These are phyloP conservation scores for Coreoperca whiteheadi DNA, from an alignment of 2,113 vertebrate genomes.

Conservation along the genomic window DNA sequence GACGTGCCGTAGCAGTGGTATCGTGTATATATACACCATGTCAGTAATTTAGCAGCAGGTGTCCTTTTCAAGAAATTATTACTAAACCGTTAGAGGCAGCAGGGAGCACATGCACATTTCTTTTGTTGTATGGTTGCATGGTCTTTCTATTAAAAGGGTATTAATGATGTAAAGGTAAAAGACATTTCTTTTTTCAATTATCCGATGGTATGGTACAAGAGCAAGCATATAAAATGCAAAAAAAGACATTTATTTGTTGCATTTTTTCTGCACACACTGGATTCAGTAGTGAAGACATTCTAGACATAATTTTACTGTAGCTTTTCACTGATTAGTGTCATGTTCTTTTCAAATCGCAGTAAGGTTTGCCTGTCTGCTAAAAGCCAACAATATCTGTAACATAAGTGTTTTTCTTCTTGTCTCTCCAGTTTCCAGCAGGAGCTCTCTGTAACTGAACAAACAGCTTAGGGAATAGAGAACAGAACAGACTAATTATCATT, in stretches of 20 bases:
- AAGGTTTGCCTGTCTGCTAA: neutral
- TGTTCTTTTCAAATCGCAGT: neutral
- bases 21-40: no score
- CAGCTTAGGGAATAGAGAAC: slow-evolving; percentile 59
- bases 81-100: neutral
- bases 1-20: neutral
- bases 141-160: neutral
- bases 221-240: neutral
- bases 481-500: slow-evolving; percentile 67
- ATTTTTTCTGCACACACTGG: neutral
- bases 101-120: neutral
- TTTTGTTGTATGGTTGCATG: neutral
- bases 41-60: slow-evolving; percentile 6
- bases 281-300: neutral
- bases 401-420: slow-evolving; percentile 37
- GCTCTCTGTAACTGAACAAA: slow-evolving; percentile 60
- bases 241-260: neutral
- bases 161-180: neutral
- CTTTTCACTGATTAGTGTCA: neutral
- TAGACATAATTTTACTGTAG: neutral
- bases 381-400: slow-evolving; percentile 12
- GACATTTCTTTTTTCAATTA: neutral
- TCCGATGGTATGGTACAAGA: neutral
- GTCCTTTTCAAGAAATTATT: neutral
- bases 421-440: slow-evolving; percentile 30